Conservation (phyloP, 2,113 vertebrate species). For the Athene cunicularia region DNA sequence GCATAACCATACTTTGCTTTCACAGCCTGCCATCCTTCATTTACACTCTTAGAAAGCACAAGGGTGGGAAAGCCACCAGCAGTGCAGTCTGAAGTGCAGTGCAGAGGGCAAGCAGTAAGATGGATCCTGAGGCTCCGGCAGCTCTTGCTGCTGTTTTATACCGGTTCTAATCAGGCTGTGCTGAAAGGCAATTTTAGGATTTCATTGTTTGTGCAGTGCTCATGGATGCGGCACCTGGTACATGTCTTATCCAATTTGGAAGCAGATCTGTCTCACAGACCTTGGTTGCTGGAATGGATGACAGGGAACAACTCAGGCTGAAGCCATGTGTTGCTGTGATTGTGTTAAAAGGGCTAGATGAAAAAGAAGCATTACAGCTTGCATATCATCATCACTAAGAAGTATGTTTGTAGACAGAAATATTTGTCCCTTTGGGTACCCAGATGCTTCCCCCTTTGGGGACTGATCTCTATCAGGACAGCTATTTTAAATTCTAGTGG, state of each 20-base stretch:
- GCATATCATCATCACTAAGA: background rate
- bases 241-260: background rate
- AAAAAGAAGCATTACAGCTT: background rate
- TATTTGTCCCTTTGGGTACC: background rate
- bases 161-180: background rate
- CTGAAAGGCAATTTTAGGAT: constrained; percentile 4
- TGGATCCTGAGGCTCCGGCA: background rate
- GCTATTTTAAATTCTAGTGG: background rate
- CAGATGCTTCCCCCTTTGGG: background rate
- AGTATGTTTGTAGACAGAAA: background rate
- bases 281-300: background rate
- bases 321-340: background rate
- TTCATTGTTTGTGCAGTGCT: background rate
- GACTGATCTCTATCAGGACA: background rate
- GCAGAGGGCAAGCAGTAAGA: background rate
- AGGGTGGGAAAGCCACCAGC: background rate
- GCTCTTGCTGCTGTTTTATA: background rate
- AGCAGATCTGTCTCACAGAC: constrained; percentile 17
- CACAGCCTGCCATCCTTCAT: background rate
- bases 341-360: background rate
- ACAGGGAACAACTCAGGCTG: background rate
- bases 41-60: background rate
- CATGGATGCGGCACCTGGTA: background rate
- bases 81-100: background rate
- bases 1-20: background rate